Base-by-base conservation (phyloP, 2,797 vertebrate species). In the Enteromius argenteus region DNA sequence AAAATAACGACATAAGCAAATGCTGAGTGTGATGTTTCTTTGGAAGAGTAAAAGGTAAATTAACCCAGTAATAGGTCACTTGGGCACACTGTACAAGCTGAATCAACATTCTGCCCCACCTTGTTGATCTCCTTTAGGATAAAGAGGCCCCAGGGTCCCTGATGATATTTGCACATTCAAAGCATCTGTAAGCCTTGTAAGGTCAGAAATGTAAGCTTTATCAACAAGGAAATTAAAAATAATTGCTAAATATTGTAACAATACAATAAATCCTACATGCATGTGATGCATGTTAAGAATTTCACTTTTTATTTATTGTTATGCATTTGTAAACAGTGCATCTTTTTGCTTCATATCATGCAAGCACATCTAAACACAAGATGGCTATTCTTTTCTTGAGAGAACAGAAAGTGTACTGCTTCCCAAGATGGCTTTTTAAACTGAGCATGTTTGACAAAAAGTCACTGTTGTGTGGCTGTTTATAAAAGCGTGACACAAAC, bases 81-180 rank as follows among this genome's bases (percentile, higher is more conserved):
- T 66, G 58, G 71, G 60, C 9, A 21, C 19, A 5, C 13, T 37
- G 23, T 39, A 10, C 9, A 42, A 74, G 84, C 81, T 85, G 79
- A 83, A 69, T 67, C 58, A 72, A 51, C 78, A 58, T 71, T 74
- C 42, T 62, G 72, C 5, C 39, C 51, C 37, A 78, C 23, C 44
- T 67, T 82, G 85, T 84, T 78, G 83, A 81, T 76, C 76, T 86
- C 32, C 39, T 42, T 75, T 15, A 75, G 37, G 58, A 76, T 76
- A 77, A 84, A 58, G 39, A 80, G 85, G 32, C 86, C 51, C 80
- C 46, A 10, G 80, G 76, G 81, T 42, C 44, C 39, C 27, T 62
- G 80, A 51, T 83, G 46, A 69, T 69, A 69, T 78, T 56, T 84
- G 66, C 66, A 84, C 66, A 75, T 39, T 49, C 19, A 75, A 14